Base-by-base conservation (phyloP, 2,888 invertebrate genomes). In the Cotesia congregata region DNA sequence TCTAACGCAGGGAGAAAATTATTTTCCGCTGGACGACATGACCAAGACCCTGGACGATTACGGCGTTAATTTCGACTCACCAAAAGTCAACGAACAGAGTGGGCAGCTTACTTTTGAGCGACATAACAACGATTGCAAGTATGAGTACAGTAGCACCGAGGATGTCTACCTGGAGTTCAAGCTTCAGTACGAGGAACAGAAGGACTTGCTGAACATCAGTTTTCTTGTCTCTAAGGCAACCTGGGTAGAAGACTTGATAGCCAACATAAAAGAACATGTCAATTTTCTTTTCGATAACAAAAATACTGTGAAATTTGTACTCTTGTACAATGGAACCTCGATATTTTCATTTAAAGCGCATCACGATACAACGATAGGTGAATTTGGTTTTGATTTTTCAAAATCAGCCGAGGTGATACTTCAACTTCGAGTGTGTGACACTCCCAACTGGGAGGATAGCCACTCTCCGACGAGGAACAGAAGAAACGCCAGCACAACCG, bases 331-430 rank as follows among this genome's bases (percentile, higher is more conserved):
- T 7, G 7, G 9, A 5, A n/a, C n/a, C 7, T 1, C 1, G 4
- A 20, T 38, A 7, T 2, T 1, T 50, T 50, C 50, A 50, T 50
- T 50, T 7, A 12, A 7, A 50, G 1, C 7, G 2, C 12, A 50
- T 7, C 50, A 50, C 12, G 0, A 12, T 12, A 50, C 1, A 12
- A 39, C 5, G 2, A 20, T 67, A 9, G 30, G 38, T n/a, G 1
- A 20, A 6, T n/a, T 67, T 4, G 30, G 30, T 38, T 67, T 67
- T 6, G 30, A 67, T n/a, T 74, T 74, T 20, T 67, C 50, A 2
- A 20, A 59, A 67, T 6, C 41, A 50, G 7, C 65, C 6, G 15
- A 41, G 59, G 41, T 74, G 9, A 50, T 6, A 50, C 59, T 74
- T 1, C n/a, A 38, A 59, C 3, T 59, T 12, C 2, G 30, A 20